Percentiles rank a stretch among this genome's conserved stretches.
Evolutionary conservation across 2,797 vertebrate genomes (phyloP).

Genomic region (Australoheros facetus): DNA sequence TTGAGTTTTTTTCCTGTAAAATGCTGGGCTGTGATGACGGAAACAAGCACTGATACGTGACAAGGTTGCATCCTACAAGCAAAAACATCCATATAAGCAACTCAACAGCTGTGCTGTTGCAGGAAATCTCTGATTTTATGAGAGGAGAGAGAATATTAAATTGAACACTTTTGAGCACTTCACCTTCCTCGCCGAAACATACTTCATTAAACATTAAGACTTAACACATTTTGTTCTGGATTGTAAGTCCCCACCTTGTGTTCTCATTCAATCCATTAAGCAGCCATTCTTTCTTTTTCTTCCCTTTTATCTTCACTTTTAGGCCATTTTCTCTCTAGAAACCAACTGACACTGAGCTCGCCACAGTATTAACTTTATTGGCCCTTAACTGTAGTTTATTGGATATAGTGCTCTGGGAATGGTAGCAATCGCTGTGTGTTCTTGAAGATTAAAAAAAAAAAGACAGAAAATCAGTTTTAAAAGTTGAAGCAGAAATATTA

Average conservation of each 20-base stretch:
- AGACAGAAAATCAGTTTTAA: neutral
- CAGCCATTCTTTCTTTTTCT: conserved; percentile 27
- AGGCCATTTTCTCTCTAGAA: conserved; percentile 31
- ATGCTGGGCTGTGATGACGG: neutral
- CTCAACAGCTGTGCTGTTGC: neutral
- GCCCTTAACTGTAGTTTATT: conserved; percentile 27
- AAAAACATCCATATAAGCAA: neutral
- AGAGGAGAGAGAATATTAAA: neutral
- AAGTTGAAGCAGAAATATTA: neutral
- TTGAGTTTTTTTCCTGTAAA: neutral
- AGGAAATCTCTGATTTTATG: neutral
- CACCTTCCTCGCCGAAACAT: conserved; percentile 33
- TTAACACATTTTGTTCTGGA: conserved; percentile 38
- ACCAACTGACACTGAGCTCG: conserved; percentile 7
- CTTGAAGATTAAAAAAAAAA: neutral
- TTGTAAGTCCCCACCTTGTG: conserved; percentile 33
- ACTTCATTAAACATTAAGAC: conserved; percentile 59
- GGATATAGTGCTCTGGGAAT: conserved; percentile 6
- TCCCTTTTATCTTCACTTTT: conserved; percentile 47
- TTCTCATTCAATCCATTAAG: conserved; percentile 53
- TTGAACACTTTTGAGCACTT: conserved; percentile 1
- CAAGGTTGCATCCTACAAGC: neutral
- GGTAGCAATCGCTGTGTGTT: neutral
- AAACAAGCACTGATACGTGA: neutral
- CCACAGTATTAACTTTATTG: conserved; percentile 26